Evolutionary conservation across 2,797 vertebrate species (phyloP), one percentile per base, ranked within the genome.

Genomic region (Gila robusta): DNA sequence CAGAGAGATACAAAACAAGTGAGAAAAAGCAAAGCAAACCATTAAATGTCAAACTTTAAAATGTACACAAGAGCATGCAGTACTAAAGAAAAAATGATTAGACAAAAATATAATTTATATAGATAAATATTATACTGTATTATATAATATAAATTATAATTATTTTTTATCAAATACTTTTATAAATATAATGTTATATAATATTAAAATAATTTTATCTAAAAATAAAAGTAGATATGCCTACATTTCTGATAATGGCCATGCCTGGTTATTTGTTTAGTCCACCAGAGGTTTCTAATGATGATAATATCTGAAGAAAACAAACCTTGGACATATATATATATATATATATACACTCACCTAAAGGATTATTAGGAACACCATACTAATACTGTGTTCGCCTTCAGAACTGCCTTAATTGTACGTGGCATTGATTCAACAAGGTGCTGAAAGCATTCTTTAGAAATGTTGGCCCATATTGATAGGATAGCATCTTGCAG

Each of bases 11-110:
- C 49, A 79, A 64, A 81, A 78, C 59, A n/a, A 82, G 79, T 49
- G 35, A 64, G 52, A 79, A 47, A 76, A 56, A 32, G 54, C 41
- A 41, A 59, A 35, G 23, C 26, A 84, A 39, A 11, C 6, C 39
- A 76, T 52, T 39, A 44, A 32, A 77, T 69, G 39, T 54, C 26
- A 76, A 70, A 81, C 81, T 83, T 56, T 70, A 83, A 67, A 32
- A 74, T 79, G 74, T 69, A 35, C 3, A 81, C n/a, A 66, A 78
- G 19, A 70, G 32, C 62, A 19, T 52, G 41, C 35, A 85, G 66
- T n/a, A 69, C 62, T 74, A 76, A 41, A 49, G 47, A 79, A 79
- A 35, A 21, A 70, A 39, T 26, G 35, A 73, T 74, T 26, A 41
- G n/a, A 44, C 32, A 26, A 73, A 47, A 28, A 54, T 16, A 47